These are phyloP conservation scores for Taenaris catops DNA, from an alignment of 2,888 invertebrate species.

Conservation along the genomic window DNA sequence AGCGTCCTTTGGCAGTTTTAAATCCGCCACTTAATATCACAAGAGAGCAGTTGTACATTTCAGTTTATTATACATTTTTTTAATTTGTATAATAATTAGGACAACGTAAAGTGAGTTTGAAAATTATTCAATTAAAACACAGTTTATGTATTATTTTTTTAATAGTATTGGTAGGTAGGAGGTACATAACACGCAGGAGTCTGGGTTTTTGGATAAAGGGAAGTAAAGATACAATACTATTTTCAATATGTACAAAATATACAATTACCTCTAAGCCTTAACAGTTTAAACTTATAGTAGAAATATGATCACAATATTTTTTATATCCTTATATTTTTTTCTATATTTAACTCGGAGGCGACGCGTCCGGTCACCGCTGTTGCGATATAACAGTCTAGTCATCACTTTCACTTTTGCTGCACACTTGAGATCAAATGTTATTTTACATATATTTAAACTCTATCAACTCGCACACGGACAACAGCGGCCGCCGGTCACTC, in stretches of 20 bases:
- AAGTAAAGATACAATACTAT: conserved; percentile 80
- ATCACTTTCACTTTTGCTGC: conserved; percentile 72
- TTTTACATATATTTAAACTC: conserved; percentile 68
- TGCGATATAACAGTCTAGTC: conserved; percentile 59
- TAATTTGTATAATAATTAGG: too few relatives aligned
- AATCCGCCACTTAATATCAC: too few relatives aligned
- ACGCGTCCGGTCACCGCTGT: conserved; percentile 47
- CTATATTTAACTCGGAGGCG: conserved; percentile 44
- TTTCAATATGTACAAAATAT: conserved; percentile 81
- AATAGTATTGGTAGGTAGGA: conserved; percentile 81
- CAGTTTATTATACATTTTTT: too few relatives aligned
- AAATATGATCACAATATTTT: conserved; percentile 80
- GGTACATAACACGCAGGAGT: conserved; percentile 81
- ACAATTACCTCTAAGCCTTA: conserved; percentile 72
- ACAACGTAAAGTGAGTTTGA: background rate
- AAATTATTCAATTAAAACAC: conserved; percentile 29
- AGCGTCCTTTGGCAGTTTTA: too few relatives aligned
- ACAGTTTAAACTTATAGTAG: conserved; percentile 71
- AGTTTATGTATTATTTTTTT: conserved; percentile 77
- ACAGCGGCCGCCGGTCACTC: conserved; percentile 43
- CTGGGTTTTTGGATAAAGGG: conserved; percentile 78
- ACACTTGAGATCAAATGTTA: conserved; percentile 79
- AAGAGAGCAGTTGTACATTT: too few relatives aligned
- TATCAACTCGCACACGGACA: conserved; percentile 69
- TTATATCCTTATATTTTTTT: conserved; percentile 69